Percentiles rank a stretch among this genome's conserved stretches.
phyloP scores from a whole-genome alignment of 2,888 invertebrate genomes.

The Lamproptera curius region DNA sequence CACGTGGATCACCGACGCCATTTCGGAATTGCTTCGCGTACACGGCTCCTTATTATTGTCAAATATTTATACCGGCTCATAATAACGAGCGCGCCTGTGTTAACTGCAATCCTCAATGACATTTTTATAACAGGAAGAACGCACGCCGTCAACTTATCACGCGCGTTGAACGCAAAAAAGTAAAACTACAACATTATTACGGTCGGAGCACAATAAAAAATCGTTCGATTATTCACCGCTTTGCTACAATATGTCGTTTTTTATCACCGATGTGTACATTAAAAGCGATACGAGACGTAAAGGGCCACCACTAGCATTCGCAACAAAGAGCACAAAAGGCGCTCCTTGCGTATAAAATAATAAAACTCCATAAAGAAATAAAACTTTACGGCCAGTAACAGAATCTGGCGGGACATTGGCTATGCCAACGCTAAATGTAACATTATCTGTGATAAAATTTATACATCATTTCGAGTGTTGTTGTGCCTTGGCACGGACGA shows the following conservation, averaged over 20 bases:
- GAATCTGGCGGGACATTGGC: constrained; percentile 38
- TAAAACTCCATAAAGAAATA: constrained; percentile 59
- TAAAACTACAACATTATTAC: constrained; percentile 47
- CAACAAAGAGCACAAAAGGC: constrained; percentile 50
- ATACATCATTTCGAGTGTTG: constrained; percentile 26
- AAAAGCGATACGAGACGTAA: constrained; percentile 28
- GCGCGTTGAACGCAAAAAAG: constrained; percentile 30
- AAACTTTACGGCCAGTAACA: constrained; percentile 58
- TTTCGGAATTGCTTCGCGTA: constrained; percentile 34
- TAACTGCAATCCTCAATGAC: constrained; percentile 26
- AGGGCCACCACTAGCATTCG: constrained; percentile 37
- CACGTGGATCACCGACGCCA: constrained; percentile 58
- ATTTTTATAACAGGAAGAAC: constrained; percentile 48
- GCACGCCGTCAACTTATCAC: constrained; percentile 36
- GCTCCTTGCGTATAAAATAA: constrained; percentile 47
- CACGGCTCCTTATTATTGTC: constrained; percentile 31
- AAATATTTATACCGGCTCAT: constrained; percentile 23
- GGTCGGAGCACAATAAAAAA: constrained; percentile 43
- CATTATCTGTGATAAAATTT: constrained; percentile 38
- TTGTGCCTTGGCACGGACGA: constrained; percentile 20
- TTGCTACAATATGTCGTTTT: constrained; percentile 53
- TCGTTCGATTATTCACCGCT: constrained; percentile 58
- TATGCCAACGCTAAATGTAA: constrained; percentile 35
- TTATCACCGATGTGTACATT: constrained; percentile 38
- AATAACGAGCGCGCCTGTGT: constrained; percentile 28